Evolutionary conservation across 2,113 vertebrate species (phyloP).

Genomic region (Hippocampus mohnikei): DNA sequence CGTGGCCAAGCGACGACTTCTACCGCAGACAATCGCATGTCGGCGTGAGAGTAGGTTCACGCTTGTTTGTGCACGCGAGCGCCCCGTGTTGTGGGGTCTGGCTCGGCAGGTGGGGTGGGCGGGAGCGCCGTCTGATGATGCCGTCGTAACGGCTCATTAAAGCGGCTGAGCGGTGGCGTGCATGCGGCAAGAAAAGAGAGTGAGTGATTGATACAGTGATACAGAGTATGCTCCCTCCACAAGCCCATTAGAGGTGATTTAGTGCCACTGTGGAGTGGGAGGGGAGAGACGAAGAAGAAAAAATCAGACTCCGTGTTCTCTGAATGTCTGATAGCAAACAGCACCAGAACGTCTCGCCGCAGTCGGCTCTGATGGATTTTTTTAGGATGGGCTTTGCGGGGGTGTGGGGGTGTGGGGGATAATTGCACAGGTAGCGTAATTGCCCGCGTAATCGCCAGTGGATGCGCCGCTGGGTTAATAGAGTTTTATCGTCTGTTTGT

Average conservation of each 20-base stretch:
- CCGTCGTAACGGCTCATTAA: constrained; percentile 73
- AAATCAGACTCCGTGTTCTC: constrained; percentile 42
- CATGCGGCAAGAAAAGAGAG: constrained; percentile 58
- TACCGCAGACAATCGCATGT: constrained; percentile 52
- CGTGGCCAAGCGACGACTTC: constrained; percentile 24
- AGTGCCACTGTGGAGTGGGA: constrained; percentile 55
- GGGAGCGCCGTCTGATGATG: constrained; percentile 48
- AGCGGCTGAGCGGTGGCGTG: constrained; percentile 59
- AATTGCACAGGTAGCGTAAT: constrained; percentile 8
- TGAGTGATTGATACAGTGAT: constrained; percentile 70
- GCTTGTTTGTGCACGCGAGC: constrained; percentile 5
- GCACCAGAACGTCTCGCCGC: constrained; percentile 20
- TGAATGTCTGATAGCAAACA: constrained; percentile 43
- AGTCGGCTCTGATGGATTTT: neutral
- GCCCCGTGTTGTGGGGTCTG: neutral
- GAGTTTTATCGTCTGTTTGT: constrained; percentile 6
- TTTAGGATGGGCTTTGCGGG: neutral
- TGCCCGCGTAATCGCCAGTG: neutral
- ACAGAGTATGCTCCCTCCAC: constrained; percentile 57
- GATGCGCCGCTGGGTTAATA: constrained; percentile 8
- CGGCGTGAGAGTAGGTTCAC: constrained; percentile 54
- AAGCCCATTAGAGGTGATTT: constrained; percentile 72
- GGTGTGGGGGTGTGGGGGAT: neutral
- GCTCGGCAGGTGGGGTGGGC: constrained; percentile 36
- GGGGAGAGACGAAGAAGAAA: constrained; percentile 36